phyloP scores from a whole-genome alignment of 2,888 invertebrate genomes.

The Incurvaria masculella region DNA sequence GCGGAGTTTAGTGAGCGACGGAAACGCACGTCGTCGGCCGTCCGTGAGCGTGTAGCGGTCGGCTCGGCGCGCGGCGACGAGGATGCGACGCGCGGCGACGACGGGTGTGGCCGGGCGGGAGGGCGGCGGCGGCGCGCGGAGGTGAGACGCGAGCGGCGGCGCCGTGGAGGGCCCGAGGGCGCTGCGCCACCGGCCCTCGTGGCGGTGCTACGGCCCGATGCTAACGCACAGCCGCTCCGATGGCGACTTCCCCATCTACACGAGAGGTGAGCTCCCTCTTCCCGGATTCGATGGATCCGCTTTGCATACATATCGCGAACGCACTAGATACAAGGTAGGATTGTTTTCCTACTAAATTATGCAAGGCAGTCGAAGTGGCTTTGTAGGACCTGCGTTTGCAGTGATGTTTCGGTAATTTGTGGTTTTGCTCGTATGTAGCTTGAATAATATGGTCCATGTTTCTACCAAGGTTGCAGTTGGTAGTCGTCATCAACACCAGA shows the following conservation, averaged over 20 bases:
- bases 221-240: conserved; percentile 83
- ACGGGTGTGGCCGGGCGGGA: conserved; percentile 9
- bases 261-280: conserved; percentile 60
- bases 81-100: not conserved
- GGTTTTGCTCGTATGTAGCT: too few species aligned
- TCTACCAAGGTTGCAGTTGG: too few species aligned
- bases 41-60: conserved; percentile 1
- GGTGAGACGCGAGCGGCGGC: conserved; percentile 32
- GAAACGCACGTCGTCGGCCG: conserved; percentile 3
- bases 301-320: too few species aligned
- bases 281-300: not conserved
- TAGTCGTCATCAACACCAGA: too few species aligned
- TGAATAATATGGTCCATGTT: too few species aligned
- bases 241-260: conserved; percentile 80
- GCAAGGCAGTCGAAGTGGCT: too few species aligned
- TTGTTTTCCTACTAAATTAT: too few species aligned
- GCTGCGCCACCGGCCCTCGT: conserved; percentile 50
- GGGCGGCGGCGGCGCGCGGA: conserved; percentile 38
- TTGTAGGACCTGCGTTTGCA: too few species aligned
- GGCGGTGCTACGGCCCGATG: conserved; percentile 69
- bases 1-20: not conserved
- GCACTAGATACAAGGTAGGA: too few species aligned
- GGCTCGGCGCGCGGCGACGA: not conserved
- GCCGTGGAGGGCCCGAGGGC: conserved; percentile 53
- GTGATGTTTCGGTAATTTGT: too few species aligned